phyloP scores from a whole-genome alignment of 2,113 vertebrate genomes.

The Myiagra hebetior region DNA sequence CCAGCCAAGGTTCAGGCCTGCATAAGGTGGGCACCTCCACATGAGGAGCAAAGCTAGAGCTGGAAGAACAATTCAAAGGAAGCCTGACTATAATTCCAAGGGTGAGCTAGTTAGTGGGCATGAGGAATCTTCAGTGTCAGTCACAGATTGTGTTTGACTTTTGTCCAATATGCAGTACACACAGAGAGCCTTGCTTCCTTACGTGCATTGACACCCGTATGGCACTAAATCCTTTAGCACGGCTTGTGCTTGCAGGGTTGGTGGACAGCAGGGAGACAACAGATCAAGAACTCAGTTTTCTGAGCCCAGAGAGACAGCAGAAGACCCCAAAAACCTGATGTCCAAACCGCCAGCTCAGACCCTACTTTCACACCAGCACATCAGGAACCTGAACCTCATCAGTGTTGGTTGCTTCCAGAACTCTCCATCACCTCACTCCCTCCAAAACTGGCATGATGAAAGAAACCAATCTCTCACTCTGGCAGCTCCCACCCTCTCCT shows the following conservation, averaged over 20 bases:
- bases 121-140: neutral
- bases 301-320: neutral
- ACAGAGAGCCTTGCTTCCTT: neutral
- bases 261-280: neutral
- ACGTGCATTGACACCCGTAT: neutral
- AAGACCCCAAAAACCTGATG: neutral
- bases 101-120: neutral
- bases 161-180: neutral
- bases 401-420: neutral
- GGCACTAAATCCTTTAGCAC: neutral
- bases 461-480: neutral
- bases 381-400: neutral
- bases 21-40: neutral
- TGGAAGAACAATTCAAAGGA: neutral
- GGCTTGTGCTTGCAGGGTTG: neutral
- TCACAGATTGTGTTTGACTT: neutral
- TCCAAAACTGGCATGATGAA: neutral
- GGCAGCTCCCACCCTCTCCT: neutral
- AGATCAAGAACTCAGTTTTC: neutral
- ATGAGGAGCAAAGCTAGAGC: neutral
- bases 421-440: neutral
- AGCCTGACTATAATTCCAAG: neutral
- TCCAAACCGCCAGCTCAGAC: neutral
- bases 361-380: neutral
- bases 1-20: neutral